These are phyloP conservation scores for Tragulus kanchil DNA, from an alignment of 2,113 vertebrate species.

Conservation along the genomic window DNA sequence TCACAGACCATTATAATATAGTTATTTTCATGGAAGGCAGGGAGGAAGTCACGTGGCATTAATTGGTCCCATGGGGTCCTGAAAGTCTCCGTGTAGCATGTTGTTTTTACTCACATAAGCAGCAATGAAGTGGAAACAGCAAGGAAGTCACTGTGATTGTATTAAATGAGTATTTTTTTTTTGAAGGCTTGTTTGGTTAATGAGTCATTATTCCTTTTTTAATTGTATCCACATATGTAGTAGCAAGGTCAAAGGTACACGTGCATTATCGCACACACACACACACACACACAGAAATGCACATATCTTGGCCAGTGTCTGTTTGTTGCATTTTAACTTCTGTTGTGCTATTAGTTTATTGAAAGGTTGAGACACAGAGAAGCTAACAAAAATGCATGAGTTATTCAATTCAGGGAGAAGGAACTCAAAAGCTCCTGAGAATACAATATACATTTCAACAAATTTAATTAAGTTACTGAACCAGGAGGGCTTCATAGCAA, in stretches of 20 bases:
- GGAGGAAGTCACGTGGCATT: slow-evolving; percentile 98
- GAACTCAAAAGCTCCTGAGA: neutral
- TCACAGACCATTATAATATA: slow-evolving; percentile 99
- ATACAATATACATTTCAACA: neutral
- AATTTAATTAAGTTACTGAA: neutral
- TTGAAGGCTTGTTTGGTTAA: slow-evolving; percentile 92
- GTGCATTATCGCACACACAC: slow-evolving; percentile 70
- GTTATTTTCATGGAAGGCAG: slow-evolving; percentile 98
- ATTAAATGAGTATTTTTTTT: slow-evolving; percentile 87
- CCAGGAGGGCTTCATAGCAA: neutral
- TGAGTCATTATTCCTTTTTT: slow-evolving; percentile 91
- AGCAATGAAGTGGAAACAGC: slow-evolving; percentile 97
- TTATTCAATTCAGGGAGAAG: neutral
- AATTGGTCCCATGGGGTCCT: slow-evolving; percentile 94
- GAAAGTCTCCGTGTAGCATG: slow-evolving; percentile 94
- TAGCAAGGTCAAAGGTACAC: slow-evolving; percentile 74
- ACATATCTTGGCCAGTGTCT: slow-evolving; percentile 24
- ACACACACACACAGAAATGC: slow-evolving; percentile 67
- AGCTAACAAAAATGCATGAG: neutral
- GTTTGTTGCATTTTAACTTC: slow-evolving; percentile 56
- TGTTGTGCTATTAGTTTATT: slow-evolving; percentile 6
- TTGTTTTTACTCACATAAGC: slow-evolving; percentile 96
- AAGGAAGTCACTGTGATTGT: slow-evolving; percentile 95
- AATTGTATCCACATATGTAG: slow-evolving; percentile 89
- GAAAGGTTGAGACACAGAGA: neutral